Base-by-base conservation (phyloP, 2,888 invertebrate genomes). In the Erannis defoliaria region DNA sequence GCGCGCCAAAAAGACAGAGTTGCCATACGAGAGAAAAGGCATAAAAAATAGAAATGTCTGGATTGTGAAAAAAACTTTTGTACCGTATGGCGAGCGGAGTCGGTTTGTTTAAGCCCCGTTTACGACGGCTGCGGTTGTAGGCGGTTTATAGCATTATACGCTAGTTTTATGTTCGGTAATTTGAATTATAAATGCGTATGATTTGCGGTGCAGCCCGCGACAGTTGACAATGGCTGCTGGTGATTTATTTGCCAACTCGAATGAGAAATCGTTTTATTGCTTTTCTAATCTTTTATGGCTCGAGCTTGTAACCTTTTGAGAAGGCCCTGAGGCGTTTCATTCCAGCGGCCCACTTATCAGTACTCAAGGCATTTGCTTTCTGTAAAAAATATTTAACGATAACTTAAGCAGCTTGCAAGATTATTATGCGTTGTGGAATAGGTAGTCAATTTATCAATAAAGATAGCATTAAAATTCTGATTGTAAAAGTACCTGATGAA, bases 41-140 rank as follows among this genome's bases (percentile, higher is more conserved):
- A 58, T 38, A 71, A 75, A 78, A 75, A 76, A 74, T 70, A 66
- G 62, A 26, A 46, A 49, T 35, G 71, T 68, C 71, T 75, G 77
- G 79, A 77, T 77, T 75, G 77, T 75, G 76, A 81, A 86, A 86
- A 85, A 82, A 67, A 59, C 46, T 43, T 76, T 71, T 67, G 81
- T 77, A 78, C 81, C 84, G 84, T 84, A 84, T 85, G 87, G 80
- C 77, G 70, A 68, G 76, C 80, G 80, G 73, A 67, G 68, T 76
- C 76, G 85, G 79, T 76, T 82, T 80, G 82, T 80, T 80, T 81
- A 81, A 82, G 76, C 73, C 76, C 70, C 74, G 74, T 81, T 78
- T 78, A 80, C 75, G 76, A 64, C 63, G 64, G 50, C 42, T 10
- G 42, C 51, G 26, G 26, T 60, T 60, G 69, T 62, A 67, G 69